phyloP scores from a whole-genome alignment of 2,113 vertebrate species.

The Opisthocomus hoazin region DNA sequence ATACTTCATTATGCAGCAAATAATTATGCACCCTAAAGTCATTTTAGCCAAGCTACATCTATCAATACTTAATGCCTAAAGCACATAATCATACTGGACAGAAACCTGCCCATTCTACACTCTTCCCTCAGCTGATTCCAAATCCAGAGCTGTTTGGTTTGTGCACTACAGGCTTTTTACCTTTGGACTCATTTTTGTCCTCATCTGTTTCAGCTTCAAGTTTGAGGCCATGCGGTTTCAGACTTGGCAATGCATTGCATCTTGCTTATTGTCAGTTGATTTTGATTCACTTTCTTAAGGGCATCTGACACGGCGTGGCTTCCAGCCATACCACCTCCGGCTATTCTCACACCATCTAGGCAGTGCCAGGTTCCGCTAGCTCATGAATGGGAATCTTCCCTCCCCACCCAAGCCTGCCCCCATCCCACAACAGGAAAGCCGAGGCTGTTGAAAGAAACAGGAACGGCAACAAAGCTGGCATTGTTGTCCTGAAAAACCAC shows the following conservation, averaged over 20 bases:
- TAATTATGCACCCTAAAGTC: neutral
- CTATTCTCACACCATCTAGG: neutral
- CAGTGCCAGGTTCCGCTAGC: slow-evolving; percentile 28
- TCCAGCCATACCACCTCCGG: slow-evolving; percentile 28
- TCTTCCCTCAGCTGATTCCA: neutral
- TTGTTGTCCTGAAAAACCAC: slow-evolving; percentile 26
- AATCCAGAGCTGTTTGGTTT: slow-evolving; percentile 15
- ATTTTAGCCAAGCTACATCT: neutral
- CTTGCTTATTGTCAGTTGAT: slow-evolving; percentile 26
- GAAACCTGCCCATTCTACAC: neutral
- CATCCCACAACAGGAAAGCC: neutral
- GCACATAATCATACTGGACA: neutral
- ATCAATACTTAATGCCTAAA: neutral
- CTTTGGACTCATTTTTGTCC: slow-evolving; percentile 25
- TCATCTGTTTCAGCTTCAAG: slow-evolving; percentile 61
- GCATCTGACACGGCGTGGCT: slow-evolving; percentile 17
- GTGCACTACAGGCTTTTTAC: slow-evolving; percentile 3
- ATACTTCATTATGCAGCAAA: neutral
- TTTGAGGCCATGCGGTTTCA: slow-evolving; percentile 4
- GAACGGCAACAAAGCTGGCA: slow-evolving; percentile 36
- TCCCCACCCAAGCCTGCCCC: slow-evolving; percentile 4
- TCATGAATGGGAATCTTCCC: slow-evolving; percentile 25
- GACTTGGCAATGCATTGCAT: slow-evolving; percentile 15
- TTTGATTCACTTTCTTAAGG: slow-evolving; percentile 25
- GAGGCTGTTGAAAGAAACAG: slow-evolving; percentile 20